Base-by-base conservation (phyloP, 2,113 vertebrate species). In the Esox niger region DNA sequence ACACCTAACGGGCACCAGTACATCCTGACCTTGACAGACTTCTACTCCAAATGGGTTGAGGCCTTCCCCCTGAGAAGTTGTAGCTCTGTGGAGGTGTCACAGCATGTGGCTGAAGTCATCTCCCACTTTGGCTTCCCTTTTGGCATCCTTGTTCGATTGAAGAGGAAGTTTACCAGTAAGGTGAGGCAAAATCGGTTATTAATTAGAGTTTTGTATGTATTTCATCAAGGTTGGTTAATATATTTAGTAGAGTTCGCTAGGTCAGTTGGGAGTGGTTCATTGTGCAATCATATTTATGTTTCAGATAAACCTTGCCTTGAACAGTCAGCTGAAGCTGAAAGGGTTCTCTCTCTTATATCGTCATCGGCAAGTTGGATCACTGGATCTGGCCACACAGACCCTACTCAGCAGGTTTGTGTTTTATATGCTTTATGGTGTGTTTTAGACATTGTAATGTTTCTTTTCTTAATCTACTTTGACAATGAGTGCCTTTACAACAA, bases 31-130 rank as follows among this genome's bases (percentile, higher is more conserved):
- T 27, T 90, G 27, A 82, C 76, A 0, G 89, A 90, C 71, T 87
- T 73, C 26, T 85, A 59, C 81, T 88, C 89, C 21, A 86, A 86
- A 68, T 90, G 89, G 89, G 83, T 90, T 57, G 89, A 90, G 38
- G 86, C 88, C 0, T 70, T 82, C 10, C 85, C 89, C 0, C 76
- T 88, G 70, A 68, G 79, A 68, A 68, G 73, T 0, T 84, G 79
- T 33, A 82, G 82, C 55, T 82, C 87, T 0, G 15, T 61, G 1
- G 38, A 73, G 9, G 75, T 87, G 15, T 82, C 82, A 0, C 70
- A 79, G 49, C 79, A 75, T 46, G 27, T 89, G 0, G 64, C 55
- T 2, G 87, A 87, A 32, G 67, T 85, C 26, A 73, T 90, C 13
- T 47, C 31, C 1, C 87, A 89, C 75, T 89, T 89, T 1, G 89